Evolutionary conservation across 2,113 vertebrate species (phyloP).

Genomic region (Heterocephalus glaber): DNA sequence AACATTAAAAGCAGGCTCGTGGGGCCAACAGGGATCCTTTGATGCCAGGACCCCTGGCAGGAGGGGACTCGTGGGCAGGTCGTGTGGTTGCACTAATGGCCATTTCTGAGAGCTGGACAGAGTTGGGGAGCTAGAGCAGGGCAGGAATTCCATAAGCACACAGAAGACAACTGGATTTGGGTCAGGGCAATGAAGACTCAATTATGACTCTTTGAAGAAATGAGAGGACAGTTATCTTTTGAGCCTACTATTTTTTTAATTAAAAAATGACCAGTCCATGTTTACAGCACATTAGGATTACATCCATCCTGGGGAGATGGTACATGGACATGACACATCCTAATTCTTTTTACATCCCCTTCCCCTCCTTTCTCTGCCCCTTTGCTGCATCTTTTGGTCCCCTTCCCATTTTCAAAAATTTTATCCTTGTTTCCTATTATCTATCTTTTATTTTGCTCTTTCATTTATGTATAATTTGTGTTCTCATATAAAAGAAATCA

Average conservation of each 20-base stretch:
- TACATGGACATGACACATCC: background rate
- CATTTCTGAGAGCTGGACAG: background rate
- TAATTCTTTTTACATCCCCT: background rate
- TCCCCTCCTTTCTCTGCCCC: background rate
- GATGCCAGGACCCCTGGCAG: accelerated
- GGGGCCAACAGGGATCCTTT: accelerated
- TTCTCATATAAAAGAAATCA: background rate
- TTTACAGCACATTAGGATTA: background rate
- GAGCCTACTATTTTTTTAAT: background rate
- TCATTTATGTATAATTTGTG: background rate
- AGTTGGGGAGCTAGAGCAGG: accelerated
- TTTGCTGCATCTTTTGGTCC: background rate
- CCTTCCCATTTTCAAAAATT: background rate
- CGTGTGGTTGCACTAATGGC: background rate
- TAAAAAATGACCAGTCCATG: background rate
- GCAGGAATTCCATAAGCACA: too few species aligned
- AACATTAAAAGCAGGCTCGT: accelerated
- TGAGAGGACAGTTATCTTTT: background rate
- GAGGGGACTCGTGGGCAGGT: too few species aligned
- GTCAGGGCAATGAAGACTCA: background rate
- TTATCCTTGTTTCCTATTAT: background rate
- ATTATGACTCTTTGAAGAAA: background rate
- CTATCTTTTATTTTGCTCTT: background rate
- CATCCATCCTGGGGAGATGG: background rate
- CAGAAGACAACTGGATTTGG: background rate